These are phyloP conservation scores for Eciton burchellii DNA, from an alignment of 1,140 invertebrate genomes.

Conservation along the genomic window DNA sequence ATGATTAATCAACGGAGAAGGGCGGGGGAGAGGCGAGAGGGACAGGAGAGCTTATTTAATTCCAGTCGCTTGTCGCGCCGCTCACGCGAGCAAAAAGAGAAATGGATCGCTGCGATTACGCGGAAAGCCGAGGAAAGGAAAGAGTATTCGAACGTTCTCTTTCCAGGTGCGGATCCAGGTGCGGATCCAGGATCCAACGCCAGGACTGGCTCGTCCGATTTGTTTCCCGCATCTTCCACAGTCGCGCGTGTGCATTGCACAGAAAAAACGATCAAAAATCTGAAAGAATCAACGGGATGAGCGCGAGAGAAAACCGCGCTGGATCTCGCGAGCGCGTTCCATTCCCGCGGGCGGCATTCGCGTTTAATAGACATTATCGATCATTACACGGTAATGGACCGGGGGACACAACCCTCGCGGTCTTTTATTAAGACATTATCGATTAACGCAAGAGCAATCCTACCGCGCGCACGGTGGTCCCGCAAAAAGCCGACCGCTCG, in stretches of 20 bases:
- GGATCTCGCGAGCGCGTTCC: too few relatives aligned
- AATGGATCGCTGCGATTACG: neutral
- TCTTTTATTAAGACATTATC: conserved; percentile 67
- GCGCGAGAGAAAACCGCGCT: too few relatives aligned
- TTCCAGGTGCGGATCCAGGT: neutral
- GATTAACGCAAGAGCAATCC: conserved; percentile 58
- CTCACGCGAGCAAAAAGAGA: neutral
- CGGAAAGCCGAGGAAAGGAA: neutral
- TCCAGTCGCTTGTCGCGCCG: neutral
- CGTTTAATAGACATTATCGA: conserved; percentile 16
- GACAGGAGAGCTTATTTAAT: conserved; percentile 16
- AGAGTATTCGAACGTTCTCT: neutral
- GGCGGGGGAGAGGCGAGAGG: too few relatives aligned
- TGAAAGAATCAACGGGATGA: neutral
- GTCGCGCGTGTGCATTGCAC: neutral
- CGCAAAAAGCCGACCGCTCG: conserved; percentile 51
- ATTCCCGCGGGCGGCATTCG: too few relatives aligned
- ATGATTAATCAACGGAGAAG: conserved; percentile 51
- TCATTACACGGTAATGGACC: conserved; percentile 18
- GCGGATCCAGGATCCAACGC: neutral
- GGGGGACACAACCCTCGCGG: neutral
- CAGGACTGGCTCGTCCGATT: neutral
- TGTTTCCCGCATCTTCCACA: neutral
- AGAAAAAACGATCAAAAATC: neutral
- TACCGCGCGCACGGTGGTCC: conserved; percentile 51